Conservation (phyloP, 2,797 vertebrate genomes). For the Percopsis omiscomaycus region DNA sequence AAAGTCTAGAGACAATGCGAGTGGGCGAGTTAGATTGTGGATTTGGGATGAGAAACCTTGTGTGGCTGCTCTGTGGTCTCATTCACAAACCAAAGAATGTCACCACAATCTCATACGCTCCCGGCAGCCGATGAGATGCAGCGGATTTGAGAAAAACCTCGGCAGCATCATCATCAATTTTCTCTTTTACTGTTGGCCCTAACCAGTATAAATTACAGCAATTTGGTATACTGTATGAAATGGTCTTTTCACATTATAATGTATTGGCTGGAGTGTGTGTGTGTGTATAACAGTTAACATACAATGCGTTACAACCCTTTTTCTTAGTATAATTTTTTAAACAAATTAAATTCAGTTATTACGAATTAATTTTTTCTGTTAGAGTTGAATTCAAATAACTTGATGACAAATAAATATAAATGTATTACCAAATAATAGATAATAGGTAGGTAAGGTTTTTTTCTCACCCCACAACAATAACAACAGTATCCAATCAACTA, state of each 20-base stretch:
- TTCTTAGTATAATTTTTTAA: background rate
- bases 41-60: constrained; percentile 62
- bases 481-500: constrained; percentile 1
- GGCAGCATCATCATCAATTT: constrained; percentile 67
- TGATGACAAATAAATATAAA: background rate
- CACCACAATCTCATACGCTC: constrained; percentile 69
- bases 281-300: background rate
- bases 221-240: constrained; percentile 48
- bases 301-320: constrained; percentile 7
- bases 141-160: constrained; percentile 59
- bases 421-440: constrained; percentile 2
- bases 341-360: too few relatives aligned
- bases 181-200: constrained; percentile 65
- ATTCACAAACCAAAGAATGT: constrained; percentile 76
- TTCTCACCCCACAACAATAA: background rate
- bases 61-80: constrained; percentile 73
- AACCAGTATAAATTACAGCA: constrained; percentile 64
- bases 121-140: constrained; percentile 65
- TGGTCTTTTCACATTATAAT: constrained; percentile 42
- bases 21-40: constrained; percentile 65
- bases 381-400: background rate
- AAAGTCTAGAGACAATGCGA: constrained; percentile 71
- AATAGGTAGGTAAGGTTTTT: background rate
- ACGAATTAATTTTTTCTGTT: constrained; percentile 3
- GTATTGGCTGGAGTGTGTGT: constrained; percentile 26